Evolutionary conservation across 1,140 invertebrate genomes (phyloP).

Genomic region (Zaprionus kolodkinae): DNA sequence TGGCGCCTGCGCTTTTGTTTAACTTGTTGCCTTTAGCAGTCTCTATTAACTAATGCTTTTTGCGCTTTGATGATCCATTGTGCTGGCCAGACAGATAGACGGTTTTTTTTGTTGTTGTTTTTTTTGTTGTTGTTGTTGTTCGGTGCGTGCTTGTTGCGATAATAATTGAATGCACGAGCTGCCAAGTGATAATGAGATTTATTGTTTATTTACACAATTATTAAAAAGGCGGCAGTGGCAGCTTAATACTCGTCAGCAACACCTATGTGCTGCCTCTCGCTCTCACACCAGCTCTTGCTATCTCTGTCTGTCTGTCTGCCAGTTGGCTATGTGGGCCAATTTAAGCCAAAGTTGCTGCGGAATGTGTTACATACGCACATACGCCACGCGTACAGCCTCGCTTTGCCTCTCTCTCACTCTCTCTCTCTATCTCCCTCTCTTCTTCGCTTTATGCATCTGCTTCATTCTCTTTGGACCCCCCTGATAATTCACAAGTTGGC

Average conservation of each 20-base stretch:
- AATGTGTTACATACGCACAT: constrained; percentile 30
- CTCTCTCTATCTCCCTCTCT: background rate
- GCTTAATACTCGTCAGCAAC: constrained; percentile 24
- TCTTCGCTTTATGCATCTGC: background rate
- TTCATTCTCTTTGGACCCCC: constrained; percentile 13
- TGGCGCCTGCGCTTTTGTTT: background rate
- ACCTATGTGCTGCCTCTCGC: background rate
- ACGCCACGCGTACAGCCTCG: constrained; percentile 25
- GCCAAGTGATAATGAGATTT: constrained; percentile 75
- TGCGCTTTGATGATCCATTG: constrained; percentile 5
- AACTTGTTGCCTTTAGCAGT: background rate
- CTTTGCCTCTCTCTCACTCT: background rate
- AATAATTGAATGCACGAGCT: constrained; percentile 78
- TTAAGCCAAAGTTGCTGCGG: constrained; percentile 2
- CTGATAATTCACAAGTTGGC: constrained; percentile 46
- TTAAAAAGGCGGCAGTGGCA: constrained; percentile 29
- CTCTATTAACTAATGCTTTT: constrained; percentile 13
- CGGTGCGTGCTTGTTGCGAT: constrained; percentile 43
- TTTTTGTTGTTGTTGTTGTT: background rate
- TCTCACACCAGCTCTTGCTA: background rate
- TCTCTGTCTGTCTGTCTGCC: constrained; percentile 28
- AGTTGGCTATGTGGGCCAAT: constrained; percentile 22
- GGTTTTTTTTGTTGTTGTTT: constrained; percentile 12
- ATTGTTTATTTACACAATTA: constrained; percentile 75
- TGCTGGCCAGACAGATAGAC: constrained; percentile 23